A percentile compares a stretch with the other conserved stretches of the same genome.
Conservation (phyloP, 2,888 invertebrate species). For the Diarsia brunnea region DNA sequence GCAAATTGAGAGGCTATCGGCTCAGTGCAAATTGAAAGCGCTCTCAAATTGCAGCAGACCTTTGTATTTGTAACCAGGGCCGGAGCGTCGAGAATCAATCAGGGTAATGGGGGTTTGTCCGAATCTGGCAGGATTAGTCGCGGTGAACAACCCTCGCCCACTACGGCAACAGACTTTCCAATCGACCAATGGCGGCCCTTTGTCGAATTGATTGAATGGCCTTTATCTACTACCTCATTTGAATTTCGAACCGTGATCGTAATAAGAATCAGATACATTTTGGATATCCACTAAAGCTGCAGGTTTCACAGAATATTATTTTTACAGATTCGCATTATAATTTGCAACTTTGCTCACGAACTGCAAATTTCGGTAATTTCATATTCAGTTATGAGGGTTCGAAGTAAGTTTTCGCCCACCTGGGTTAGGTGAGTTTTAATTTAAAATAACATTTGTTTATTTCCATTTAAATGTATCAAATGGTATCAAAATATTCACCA, state of each 20-base stretch:
- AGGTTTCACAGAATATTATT: conserved; percentile 38
- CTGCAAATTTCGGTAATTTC: conserved; percentile 56
- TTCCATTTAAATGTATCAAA: conserved; percentile 11
- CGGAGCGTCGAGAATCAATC: conserved; percentile 86
- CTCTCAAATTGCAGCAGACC: conserved; percentile 85
- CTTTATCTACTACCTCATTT: conserved; percentile 66
- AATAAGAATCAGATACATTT: conserved; percentile 52
- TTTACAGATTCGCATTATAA: conserved; percentile 46
- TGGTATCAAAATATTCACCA: conserved; percentile 1
- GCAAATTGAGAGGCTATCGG: conserved; percentile 84
- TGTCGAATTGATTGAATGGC: conserved; percentile 79
- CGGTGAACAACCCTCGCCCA: conserved; percentile 75
- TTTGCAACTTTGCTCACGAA: conserved; percentile 50
- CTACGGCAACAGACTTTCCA: conserved; percentile 75
- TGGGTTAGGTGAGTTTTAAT: conserved; percentile 30
- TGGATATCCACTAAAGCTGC: conserved; percentile 19
- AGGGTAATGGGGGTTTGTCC: conserved; percentile 87
- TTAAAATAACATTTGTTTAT: conserved; percentile 29
- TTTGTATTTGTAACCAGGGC: conserved; percentile 87
- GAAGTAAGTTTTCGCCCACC: conserved; percentile 47
- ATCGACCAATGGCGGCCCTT: conserved; percentile 75
- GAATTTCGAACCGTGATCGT: conserved; percentile 52
- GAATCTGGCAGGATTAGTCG: conserved; percentile 86
- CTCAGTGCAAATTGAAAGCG: conserved; percentile 88
- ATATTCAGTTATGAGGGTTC: conserved; percentile 56